These are phyloP conservation scores for Gibbula magus DNA, from an alignment of 2,888 invertebrate genomes.

Conservation along the genomic window DNA sequence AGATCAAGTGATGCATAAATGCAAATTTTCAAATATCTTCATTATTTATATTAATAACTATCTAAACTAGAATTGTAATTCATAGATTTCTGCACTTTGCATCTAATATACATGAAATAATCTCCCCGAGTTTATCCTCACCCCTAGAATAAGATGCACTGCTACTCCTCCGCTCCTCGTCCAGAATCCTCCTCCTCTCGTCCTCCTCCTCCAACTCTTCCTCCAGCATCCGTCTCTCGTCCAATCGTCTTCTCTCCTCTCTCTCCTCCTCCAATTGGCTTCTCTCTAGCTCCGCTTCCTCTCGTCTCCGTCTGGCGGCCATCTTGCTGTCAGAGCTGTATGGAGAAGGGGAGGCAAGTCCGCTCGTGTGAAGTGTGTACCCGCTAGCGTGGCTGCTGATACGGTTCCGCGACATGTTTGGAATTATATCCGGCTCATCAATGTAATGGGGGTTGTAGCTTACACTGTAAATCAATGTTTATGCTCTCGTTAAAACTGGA, in stretches of 20 bases:
- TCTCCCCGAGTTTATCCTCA: not conserved
- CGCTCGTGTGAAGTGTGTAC: slow-evolving; percentile 21
- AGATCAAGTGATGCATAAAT: no score
- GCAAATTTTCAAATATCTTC: no score
- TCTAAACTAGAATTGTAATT: no score
- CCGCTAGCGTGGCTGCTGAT: slow-evolving; percentile 39
- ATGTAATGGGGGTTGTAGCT: slow-evolving; percentile 48
- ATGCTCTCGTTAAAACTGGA: not conserved
- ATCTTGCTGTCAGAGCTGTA: slow-evolving; percentile 7
- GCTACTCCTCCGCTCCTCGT: not conserved
- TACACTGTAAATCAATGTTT: slow-evolving; percentile 36
- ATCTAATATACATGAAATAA: not conserved
- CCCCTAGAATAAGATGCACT: not conserved
- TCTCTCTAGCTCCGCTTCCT: slow-evolving; percentile 6
- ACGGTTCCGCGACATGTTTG: slow-evolving; percentile 87
- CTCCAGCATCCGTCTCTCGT: no score
- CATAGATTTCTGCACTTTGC: not conserved
- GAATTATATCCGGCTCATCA: slow-evolving; percentile 79
- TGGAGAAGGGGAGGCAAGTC: slow-evolving; percentile 29
- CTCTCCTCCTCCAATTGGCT: slow-evolving; percentile 25
- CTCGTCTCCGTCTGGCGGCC: no score
- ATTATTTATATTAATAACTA: no score
- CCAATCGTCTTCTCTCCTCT: not conserved
- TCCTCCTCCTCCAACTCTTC: not conserved
- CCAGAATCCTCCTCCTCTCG: not conserved